Evolutionary conservation across 2,797 vertebrate species (phyloP).

Genomic region (Halcyon leucocephala): DNA sequence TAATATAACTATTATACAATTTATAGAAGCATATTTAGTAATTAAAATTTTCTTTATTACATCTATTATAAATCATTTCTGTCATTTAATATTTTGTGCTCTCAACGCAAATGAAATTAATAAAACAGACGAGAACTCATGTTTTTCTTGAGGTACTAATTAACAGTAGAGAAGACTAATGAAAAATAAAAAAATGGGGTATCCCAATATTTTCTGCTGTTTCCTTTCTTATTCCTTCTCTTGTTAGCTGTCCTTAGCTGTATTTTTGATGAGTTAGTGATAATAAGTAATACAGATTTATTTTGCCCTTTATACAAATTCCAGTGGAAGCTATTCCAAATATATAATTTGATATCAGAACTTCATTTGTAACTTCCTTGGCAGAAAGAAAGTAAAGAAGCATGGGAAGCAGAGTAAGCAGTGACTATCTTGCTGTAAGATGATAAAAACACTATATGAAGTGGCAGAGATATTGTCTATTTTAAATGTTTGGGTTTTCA

Average conservation of each 20-base stretch:
- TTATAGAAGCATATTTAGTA: neutral
- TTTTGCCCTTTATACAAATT: neutral
- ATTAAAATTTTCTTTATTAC: neutral
- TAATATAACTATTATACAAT: neutral
- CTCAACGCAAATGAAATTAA: constrained; percentile 33
- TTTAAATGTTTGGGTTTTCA: neutral
- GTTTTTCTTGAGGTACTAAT: constrained; percentile 33
- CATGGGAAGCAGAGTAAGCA: neutral
- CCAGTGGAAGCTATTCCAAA: neutral
- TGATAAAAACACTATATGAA: neutral
- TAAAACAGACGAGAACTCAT: neutral
- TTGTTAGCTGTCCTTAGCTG: neutral
- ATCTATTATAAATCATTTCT: neutral
- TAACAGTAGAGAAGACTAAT: constrained; percentile 30
- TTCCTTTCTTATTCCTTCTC: neutral
- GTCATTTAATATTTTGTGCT: neutral
- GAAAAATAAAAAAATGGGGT: neutral
- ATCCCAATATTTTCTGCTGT: neutral
- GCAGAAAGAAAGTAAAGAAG: neutral
- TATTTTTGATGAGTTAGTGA: neutral
- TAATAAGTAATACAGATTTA: neutral
- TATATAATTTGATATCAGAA: neutral
- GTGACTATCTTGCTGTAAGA: neutral
- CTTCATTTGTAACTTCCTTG: neutral
- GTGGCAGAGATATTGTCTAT: neutral